phyloP scores from a whole-genome alignment of 2,113 vertebrate species.

The Harpagus bidentatus region DNA sequence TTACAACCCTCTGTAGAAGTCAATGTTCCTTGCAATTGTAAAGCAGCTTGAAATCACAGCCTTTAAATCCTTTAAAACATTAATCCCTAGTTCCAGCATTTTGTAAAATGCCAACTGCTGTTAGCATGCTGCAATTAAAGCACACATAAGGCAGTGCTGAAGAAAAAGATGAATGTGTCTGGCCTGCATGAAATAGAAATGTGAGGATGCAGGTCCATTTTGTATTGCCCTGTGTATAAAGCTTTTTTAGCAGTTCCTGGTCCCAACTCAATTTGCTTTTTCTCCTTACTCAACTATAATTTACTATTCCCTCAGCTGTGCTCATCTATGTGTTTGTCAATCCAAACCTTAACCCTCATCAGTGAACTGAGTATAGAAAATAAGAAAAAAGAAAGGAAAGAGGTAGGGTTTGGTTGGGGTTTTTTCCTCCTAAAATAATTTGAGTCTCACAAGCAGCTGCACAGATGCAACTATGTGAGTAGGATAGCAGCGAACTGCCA shows the following conservation, averaged over 20 bases:
- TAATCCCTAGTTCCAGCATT: neutral
- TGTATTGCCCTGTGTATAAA: neutral
- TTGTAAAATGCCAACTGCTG: neutral
- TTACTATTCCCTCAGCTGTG: neutral
- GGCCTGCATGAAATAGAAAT: neutral
- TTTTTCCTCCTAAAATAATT: neutral
- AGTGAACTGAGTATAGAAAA: neutral
- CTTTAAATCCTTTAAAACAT: neutral
- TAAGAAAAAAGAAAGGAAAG: neutral
- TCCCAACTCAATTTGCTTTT: neutral
- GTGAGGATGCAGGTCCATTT: neutral
- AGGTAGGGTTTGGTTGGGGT: fast-evolving
- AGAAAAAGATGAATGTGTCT: neutral
- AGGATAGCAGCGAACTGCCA: neutral
- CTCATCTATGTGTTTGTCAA: neutral
- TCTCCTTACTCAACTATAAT: neutral
- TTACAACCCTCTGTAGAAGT: neutral
- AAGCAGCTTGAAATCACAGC: neutral
- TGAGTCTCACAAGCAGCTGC: neutral
- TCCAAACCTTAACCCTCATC: neutral
- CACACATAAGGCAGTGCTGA: neutral
- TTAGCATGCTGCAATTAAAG: constrained; percentile 1
- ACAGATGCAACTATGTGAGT: neutral
- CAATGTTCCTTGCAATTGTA: neutral
- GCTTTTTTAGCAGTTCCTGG: neutral